Evolutionary conservation across 2,888 invertebrate genomes (phyloP).

Genomic region (Polietes domitor): DNA sequence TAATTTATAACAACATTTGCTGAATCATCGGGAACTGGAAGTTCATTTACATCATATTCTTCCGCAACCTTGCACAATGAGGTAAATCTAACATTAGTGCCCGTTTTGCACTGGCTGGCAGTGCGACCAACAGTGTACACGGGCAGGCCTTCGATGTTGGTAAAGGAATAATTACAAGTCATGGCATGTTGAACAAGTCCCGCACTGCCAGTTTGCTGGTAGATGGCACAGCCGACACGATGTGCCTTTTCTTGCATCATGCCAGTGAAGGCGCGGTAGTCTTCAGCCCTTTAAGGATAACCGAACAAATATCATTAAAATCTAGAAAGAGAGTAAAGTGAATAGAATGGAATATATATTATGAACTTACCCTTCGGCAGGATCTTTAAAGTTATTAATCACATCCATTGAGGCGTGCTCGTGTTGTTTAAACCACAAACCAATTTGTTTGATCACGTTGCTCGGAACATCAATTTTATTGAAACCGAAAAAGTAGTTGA

Average conservation of each 20-base stretch:
- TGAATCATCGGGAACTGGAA: not conserved
- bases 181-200: not conserved
- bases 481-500: conserved; percentile 62
- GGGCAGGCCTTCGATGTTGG: conserved; percentile 68
- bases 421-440: conserved; percentile 73
- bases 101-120: conserved; percentile 69
- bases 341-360: too few relatives aligned
- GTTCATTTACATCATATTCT: conserved; percentile 56
- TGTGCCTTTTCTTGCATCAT: conserved; percentile 72
- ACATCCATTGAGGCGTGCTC: not conserved
- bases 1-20: too few relatives aligned
- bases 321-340: too few relatives aligned
- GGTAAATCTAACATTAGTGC: conserved; percentile 68
- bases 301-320: not conserved
- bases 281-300: not conserved
- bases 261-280: conserved; percentile 59
- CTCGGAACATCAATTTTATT: conserved; percentile 20
- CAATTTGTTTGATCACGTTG: conserved; percentile 47
- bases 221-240: conserved; percentile 72
- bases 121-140: conserved; percentile 70
- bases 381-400: not conserved
- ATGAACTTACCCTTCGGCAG: not conserved
- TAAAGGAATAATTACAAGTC: conserved; percentile 65
- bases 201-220: conserved; percentile 66
- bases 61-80: conserved; percentile 72